Base-by-base conservation (phyloP, 2,797 vertebrate species). In the Crenuchus spilurus region DNA sequence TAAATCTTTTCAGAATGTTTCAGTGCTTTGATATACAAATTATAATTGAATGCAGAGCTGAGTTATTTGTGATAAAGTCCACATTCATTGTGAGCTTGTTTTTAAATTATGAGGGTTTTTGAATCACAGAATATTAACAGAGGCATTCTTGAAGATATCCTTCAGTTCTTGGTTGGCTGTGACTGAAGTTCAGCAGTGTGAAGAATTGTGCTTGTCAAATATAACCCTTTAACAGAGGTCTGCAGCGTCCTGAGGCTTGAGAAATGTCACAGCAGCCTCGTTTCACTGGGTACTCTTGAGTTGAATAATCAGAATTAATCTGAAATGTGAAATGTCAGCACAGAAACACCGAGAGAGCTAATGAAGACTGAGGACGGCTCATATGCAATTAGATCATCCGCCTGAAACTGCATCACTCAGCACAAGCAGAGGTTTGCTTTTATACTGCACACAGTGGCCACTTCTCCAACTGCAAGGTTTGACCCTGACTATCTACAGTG, bases 141-240 rank as follows among this genome's bases (percentile, higher is more conserved):
- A 26, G 22, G 61, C 30, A 30, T 20, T 64, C 24, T n/a, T 30
- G 61, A 46, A 48, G 28, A 4, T 1, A 16, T 46, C 42, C 61
- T 13, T 46, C 28, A 7, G 16, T 65, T 26, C 28, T 33, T 33
- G 4, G 42, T 7, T 41, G 7, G 8, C 30, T 5, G 13, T 73
- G 65, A 69, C 41, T 14, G 24, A 41, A 30, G 20, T 11, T 26
- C 42, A 13, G n/a, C 62, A 6, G 39, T 48, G 16, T 77, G 71
- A 75, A 58, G 62, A 55, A 77, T 57, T 49, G 62, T 22, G 28
- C 58, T 63, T 72, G 55, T 77, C 55, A 63, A 54, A 51, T 39
- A 39, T 64, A 61, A 72, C 48, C 55, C 70, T 78, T 66, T 69
- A 71, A 51, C 39, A 62, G 67, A 77, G 70, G 65, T 46, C 64